Evolutionary conservation across 1,140 invertebrate genomes (phyloP), one percentile per base, ranked within the genome.

Genomic region (Sesamia nonagrioides): DNA sequence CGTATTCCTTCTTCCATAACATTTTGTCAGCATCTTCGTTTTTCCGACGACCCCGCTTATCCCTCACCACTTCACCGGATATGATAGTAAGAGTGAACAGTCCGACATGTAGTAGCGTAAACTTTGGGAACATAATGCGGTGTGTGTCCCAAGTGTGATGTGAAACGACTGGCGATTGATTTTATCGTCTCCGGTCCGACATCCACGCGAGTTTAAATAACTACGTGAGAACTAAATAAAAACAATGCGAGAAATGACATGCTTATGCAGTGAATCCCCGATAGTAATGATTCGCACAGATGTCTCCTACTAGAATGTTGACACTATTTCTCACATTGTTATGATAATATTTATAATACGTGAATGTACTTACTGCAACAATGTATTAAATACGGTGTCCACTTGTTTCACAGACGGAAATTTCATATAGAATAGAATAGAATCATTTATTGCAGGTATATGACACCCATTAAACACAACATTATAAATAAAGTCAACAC

Each of bases 1-100:
- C 92, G 58, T 92, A 93, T 58, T 91, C 92, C 13, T 92, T 86
- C 80, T 92, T 93, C 92, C 93, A 94, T 13, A 92, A 77, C 1
- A 85, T 79, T 71, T 91, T 91, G 33, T 91, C 88, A 8, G 68
- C 50, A 45, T 81, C 82, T 13, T 84, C 84, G 61, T 87, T 89
- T 68, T 86, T 88, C 7, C 78, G 82, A 79, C 84, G 88, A 40
- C 42, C 79, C 60, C 85, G 78, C 66, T 83, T 88, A 0, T 84
- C 79, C 66, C 79, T 66, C 42, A 56, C 79, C 27, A 81, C 60
- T 78, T 88, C 84, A 77, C 84, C 77, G 8, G 78, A 83, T 60
- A 86, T 72, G 7, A 78, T 37, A n/a, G 77, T 74, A 6, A 91
- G 56, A 13, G 81, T 72, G 54, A 86, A 27, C n/a, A 87, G 45